A percentile compares a stretch with the other conserved stretches of the same genome.
phyloP scores from a whole-genome alignment of 2,113 vertebrate genomes.

The Climacteris rufus region DNA sequence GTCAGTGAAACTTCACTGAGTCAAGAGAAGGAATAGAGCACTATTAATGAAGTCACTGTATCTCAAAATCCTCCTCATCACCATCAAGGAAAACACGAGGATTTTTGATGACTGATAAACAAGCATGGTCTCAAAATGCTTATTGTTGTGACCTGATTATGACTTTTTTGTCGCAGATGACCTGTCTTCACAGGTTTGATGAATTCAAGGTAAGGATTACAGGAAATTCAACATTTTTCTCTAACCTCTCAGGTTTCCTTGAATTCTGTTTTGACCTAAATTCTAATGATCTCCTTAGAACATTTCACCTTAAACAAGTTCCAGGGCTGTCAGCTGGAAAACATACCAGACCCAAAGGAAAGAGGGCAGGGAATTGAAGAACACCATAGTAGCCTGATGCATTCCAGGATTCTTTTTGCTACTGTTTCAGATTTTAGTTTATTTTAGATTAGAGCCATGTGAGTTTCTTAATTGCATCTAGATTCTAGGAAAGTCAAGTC shows the following conservation, averaged over 20 bases:
- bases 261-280: background rate
- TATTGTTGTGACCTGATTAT: background rate
- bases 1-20: background rate
- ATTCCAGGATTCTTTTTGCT: background rate
- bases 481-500: background rate
- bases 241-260: background rate
- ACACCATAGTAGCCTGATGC: background rate
- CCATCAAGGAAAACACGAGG: background rate
- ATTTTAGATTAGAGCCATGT: background rate
- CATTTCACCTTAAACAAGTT: background rate
- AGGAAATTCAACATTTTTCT: background rate
- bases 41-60: background rate
- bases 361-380: background rate
- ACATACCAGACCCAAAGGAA: background rate
- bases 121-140: background rate
- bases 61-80: background rate
- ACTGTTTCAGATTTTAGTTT: background rate
- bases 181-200: background rate
- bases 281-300: background rate
- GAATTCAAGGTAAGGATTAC: background rate
- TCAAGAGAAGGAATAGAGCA: background rate
- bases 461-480: background rate
- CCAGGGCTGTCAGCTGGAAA: background rate
- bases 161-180: background rate
- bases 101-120: background rate